Base-by-base conservation (phyloP, 2,888 invertebrate species). In the Graphium colonna region DNA sequence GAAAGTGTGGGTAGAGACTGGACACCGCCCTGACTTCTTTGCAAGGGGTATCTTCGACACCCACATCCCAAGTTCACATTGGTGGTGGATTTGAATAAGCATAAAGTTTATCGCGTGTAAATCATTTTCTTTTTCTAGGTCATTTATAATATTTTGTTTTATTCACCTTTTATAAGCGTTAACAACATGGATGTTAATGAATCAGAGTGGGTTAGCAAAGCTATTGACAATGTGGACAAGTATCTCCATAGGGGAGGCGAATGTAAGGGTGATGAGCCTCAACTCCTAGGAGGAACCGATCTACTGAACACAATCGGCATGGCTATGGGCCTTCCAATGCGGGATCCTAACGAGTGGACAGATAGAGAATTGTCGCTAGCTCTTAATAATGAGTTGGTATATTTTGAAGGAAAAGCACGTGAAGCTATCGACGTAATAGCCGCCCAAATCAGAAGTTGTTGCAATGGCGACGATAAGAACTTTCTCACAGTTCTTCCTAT, bases 201-300 rank as follows among this genome's bases (percentile, higher is more conserved):
- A 45, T 55, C 56, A 16, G 56, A 62, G n/a, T 65, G 63, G 63
- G 7, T 61, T 2, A 12, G 3, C 8, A 57, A 59, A 38, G 64
- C 62, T 8, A 59, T 60, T 10, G 55, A 60, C 5, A 66, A 64
- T 47, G 51, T 66, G 16, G 61, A 61, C 31, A 56, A 50, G 38
- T 66, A 66, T 39, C 51, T 66, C 8, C 55, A 66, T 39, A 55
- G 64, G 55, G 66, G 66, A 47, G 66, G 66, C 1, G 53, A 59
- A 9, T 59, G 54, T 31, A 28, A 60, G 47, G 66, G 66, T 1
- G 62, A 66, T 28, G 60, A 55, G 0, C 61, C 63, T 8, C 64
- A 64, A 44, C 36, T 64, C 3, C 42, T 66, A 10, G 62, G 63
- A 26, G 64, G 64, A 9, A 43, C 63, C 10, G 52, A 59, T 21